A percentile compares a stretch with the other conserved stretches of the same genome.
Conservation (phyloP, 2,888 invertebrate genomes). For the Fragum whitleyi region DNA sequence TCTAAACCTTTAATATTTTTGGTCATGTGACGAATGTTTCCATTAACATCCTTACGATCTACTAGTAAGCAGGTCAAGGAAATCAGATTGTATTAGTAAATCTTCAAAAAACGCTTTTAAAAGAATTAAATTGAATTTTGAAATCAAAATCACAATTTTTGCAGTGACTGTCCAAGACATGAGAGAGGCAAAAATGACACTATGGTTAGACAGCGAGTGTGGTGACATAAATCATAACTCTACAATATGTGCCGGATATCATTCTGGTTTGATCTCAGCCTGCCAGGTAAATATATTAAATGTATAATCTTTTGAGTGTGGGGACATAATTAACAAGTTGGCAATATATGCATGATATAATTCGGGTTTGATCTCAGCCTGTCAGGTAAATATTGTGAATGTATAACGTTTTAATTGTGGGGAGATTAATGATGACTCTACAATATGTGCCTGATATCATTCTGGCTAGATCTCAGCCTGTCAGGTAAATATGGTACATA, state of each 20-base stretch:
- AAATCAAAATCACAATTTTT: too few species aligned
- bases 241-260: conserved; percentile 77
- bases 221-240: conserved; percentile 71
- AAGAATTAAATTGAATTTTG: too few species aligned
- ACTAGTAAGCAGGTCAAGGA: too few species aligned
- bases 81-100: too few species aligned
- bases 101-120: too few species aligned
- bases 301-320: conserved; percentile 73
- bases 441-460: conserved; percentile 76
- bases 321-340: conserved; percentile 70
- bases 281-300: conserved; percentile 71
- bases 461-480: conserved; percentile 71
- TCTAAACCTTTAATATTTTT: too few species aligned
- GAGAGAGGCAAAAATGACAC: conserved; percentile 74
- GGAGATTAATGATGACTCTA: conserved; percentile 73
- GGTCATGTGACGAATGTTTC: too few species aligned
- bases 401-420: conserved; percentile 73
- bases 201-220: conserved; percentile 72
- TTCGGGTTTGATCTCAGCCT: conserved; percentile 69
- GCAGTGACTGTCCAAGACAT: conserved; percentile 62
- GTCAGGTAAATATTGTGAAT: conserved; percentile 68
- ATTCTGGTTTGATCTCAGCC: conserved; percentile 66
- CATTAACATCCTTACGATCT: too few species aligned
- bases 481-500: conserved; percentile 65
- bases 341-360: conserved; percentile 77